A percentile compares a stretch with the other conserved stretches of the same genome.
phyloP scores from a whole-genome alignment of 2,113 vertebrate species.

The Nothobranchius furzeri region DNA sequence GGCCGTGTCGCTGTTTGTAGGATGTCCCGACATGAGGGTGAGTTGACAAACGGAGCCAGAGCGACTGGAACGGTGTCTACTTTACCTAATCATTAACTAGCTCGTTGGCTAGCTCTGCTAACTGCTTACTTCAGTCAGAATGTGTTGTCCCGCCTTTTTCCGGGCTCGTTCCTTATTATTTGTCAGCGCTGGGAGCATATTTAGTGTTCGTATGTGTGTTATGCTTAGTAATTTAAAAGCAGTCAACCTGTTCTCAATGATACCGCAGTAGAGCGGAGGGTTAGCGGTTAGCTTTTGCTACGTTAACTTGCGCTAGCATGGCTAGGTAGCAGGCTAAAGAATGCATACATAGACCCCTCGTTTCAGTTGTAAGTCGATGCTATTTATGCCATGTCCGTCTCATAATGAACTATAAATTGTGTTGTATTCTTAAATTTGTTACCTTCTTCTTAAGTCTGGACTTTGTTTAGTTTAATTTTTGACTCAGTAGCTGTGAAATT shows the following conservation, averaged over 20 bases:
- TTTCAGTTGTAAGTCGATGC: constrained; percentile 14
- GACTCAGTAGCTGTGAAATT: neutral
- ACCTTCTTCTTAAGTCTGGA: fast-evolving
- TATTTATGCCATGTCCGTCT: neutral
- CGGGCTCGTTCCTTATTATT: neutral
- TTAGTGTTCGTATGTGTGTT: fast-evolving
- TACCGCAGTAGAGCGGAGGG: constrained; percentile 39
- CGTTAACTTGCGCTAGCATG: constrained; percentile 44
- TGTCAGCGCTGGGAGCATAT: neutral
- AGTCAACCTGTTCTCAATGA: constrained; percentile 18
- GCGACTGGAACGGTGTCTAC: constrained; percentile 52
- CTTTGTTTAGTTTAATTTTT: neutral
- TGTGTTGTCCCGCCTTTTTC: constrained; percentile 57
- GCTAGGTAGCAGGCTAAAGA: constrained; percentile 49
- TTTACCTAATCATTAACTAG: constrained; percentile 52
- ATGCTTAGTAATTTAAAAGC: neutral
- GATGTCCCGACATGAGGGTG: constrained; percentile 94
- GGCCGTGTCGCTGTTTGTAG: constrained; percentile 80
- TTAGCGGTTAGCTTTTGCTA: constrained; percentile 60
- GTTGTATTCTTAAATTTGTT: no score
- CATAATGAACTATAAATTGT: neutral
- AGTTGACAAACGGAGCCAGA: constrained; percentile 66
- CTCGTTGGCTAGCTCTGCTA: constrained; percentile 47
- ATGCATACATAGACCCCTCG: constrained; percentile 30
- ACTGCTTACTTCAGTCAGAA: constrained; percentile 40